These are phyloP conservation scores for Trypoxylus dichotomus DNA, from an alignment of 1,140 invertebrate species.

Conservation along the genomic window DNA sequence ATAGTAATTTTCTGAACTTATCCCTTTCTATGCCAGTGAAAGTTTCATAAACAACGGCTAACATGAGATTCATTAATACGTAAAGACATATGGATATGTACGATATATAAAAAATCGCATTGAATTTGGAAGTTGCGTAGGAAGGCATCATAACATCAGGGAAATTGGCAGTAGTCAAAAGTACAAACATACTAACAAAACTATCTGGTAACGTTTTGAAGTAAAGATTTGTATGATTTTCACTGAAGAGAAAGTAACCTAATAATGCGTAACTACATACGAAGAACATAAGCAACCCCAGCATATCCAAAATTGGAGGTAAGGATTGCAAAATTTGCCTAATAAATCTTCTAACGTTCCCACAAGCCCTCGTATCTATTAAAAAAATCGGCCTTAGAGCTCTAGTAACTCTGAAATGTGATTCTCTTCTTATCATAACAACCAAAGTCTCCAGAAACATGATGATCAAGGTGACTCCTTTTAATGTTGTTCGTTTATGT, in stretches of 20 bases:
- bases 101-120: slow-evolving; percentile 83
- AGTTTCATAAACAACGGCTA: slow-evolving; percentile 89
- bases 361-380: slow-evolving; percentile 83
- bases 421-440: slow-evolving; percentile 79
- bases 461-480: slow-evolving; percentile 76
- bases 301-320: slow-evolving; percentile 88
- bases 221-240: slow-evolving; percentile 72
- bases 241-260: slow-evolving; percentile 81
- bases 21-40: slow-evolving; percentile 86
- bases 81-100: slow-evolving; percentile 82
- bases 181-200: slow-evolving; percentile 87
- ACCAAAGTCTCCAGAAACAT: slow-evolving; percentile 85
- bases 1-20: slow-evolving; percentile 81
- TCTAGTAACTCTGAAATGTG: slow-evolving; percentile 84
- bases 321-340: slow-evolving; percentile 80
- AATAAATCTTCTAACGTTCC: slow-evolving; percentile 72
- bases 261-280: slow-evolving; percentile 82
- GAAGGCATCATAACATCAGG: slow-evolving; percentile 94
- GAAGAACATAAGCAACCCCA: slow-evolving; percentile 82
- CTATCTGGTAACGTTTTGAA: slow-evolving; percentile 79
- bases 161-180: slow-evolving; percentile 90
- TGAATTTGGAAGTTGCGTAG: slow-evolving; percentile 77
- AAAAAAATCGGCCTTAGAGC: slow-evolving; percentile 88
- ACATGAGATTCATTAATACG: slow-evolving; percentile 89
- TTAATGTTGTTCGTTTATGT: slow-evolving; percentile 71